Evolutionary conservation across 2,888 invertebrate genomes (phyloP).

Genomic region (Tenthredo livida): DNA sequence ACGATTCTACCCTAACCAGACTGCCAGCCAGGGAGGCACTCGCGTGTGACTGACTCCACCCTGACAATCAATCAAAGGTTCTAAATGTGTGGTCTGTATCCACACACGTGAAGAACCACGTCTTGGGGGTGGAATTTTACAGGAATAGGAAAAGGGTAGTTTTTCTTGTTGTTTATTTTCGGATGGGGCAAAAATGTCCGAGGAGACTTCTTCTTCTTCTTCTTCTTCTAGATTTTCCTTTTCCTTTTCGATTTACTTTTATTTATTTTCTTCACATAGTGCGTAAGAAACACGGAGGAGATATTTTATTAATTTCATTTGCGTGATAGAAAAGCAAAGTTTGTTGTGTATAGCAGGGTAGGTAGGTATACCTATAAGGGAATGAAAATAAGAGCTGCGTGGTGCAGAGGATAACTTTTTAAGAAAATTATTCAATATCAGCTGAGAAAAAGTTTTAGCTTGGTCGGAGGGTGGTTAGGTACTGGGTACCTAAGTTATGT

Average conservation of each 20-base stretch:
- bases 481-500: background rate
- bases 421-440: conserved; percentile 75
- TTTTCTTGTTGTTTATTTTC: background rate
- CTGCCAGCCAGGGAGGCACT: conserved; percentile 29
- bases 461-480: background rate
- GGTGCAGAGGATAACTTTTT: conserved; percentile 69
- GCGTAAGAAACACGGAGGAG: background rate
- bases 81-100: background rate
- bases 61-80: conserved; percentile 71
- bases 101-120: background rate
- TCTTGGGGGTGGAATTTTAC: background rate
- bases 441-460: conserved; percentile 55
- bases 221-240: background rate
- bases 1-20: conserved; percentile 3
- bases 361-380: conserved; percentile 49
- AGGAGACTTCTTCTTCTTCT: background rate
- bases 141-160: background rate
- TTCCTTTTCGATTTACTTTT: background rate
- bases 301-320: conserved; percentile 49
- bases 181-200: background rate
- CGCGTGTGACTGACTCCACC: conserved; percentile 71
- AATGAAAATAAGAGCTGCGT: conserved; percentile 58
- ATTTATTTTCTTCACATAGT: background rate
- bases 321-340: conserved; percentile 50
- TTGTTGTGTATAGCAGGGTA: conserved; percentile 28